phyloP scores from a whole-genome alignment of 1,140 invertebrate species.

The Berghia stephanieae region DNA sequence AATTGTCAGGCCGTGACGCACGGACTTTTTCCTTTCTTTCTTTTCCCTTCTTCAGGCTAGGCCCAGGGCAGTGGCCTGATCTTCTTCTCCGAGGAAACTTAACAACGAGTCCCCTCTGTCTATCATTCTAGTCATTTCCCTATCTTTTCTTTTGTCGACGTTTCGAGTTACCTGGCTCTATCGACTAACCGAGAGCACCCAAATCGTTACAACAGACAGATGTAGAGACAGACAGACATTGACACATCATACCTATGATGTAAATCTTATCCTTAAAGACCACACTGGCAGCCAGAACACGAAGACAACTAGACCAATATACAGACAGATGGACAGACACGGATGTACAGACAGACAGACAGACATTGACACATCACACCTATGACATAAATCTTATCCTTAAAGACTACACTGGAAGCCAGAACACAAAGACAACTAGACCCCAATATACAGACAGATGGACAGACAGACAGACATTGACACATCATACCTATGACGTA shows the following conservation, averaged over 20 bases:
- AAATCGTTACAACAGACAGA: no score
- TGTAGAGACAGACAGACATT: neutral
- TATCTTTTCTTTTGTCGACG: no score
- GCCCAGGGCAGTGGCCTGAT: no score
- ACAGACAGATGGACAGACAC: neutral
- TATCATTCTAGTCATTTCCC: no score
- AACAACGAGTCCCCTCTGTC: no score
- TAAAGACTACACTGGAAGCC: slow-evolving; percentile 58
- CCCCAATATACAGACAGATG: slow-evolving; percentile 3
- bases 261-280: slow-evolving; percentile 64
- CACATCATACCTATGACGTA: slow-evolving; percentile 60
- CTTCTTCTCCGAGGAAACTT: no score
- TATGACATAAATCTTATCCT: slow-evolving; percentile 61
- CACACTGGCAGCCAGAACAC: neutral
- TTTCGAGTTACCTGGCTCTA: no score
- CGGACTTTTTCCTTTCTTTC: no score
- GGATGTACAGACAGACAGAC: neutral
- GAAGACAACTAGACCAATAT: neutral
- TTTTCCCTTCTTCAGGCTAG: no score
- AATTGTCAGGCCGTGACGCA: no score
- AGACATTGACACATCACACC: slow-evolving; percentile 40
- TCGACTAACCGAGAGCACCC: no score
- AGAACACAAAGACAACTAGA: slow-evolving; percentile 66
- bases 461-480: neutral
- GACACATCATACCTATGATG: slow-evolving; percentile 54